phyloP scores from a whole-genome alignment of 2,888 invertebrate species.

The Thecophora atra region DNA sequence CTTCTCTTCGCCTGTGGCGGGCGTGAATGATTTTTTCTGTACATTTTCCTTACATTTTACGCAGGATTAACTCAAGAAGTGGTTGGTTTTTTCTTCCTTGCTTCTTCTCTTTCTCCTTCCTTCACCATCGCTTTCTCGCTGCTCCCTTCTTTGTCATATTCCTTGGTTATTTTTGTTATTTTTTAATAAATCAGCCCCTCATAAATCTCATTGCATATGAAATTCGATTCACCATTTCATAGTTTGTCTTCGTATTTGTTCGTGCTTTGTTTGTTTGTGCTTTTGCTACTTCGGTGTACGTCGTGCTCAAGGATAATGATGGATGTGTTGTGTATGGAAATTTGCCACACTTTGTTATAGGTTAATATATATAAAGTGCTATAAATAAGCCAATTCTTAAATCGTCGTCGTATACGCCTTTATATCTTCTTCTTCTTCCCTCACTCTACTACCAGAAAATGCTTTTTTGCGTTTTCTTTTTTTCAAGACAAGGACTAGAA shows the following conservation, averaged over 20 bases:
- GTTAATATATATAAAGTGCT: not conserved
- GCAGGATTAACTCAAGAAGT: not conserved
- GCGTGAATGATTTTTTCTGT: not conserved
- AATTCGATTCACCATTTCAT: constrained; percentile 1
- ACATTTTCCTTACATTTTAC: not conserved
- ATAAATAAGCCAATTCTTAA: not conserved
- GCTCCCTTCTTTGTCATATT: too few species aligned
- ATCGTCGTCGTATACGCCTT: too few species aligned
- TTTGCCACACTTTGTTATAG: not conserved
- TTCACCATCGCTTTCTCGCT: too few species aligned
- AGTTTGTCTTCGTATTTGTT: not conserved
- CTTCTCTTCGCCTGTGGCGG: not conserved
- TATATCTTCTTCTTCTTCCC: not conserved
- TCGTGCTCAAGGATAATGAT: not conserved
- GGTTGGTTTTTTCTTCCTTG: too few species aligned
- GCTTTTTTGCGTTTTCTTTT: not conserved
- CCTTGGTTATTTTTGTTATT: not conserved
- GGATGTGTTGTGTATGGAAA: not conserved
- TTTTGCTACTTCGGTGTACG: too few species aligned
- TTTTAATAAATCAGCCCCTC: not conserved
- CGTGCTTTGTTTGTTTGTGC: too few species aligned
- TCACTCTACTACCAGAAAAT: not conserved
- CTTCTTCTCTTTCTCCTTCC: too few species aligned
- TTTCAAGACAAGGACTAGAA: not conserved
- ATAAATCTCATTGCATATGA: not conserved